Conservation (phyloP, 2,888 invertebrate genomes). For the Anoncus sp. region DNA sequence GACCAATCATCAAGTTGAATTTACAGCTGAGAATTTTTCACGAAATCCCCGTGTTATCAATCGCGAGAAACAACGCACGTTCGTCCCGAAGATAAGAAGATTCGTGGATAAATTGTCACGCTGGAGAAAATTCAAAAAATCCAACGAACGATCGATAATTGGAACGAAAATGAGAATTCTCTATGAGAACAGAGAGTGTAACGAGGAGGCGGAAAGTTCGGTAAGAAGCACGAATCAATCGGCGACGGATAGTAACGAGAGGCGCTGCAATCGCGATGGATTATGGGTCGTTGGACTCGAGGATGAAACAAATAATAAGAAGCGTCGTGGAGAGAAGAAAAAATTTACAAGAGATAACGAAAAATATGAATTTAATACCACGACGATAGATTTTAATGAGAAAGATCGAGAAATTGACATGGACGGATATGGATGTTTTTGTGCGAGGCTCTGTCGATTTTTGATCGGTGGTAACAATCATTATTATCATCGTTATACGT, state of each 20-base stretch:
- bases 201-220: constrained; percentile 48
- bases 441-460: constrained; percentile 70
- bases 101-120: constrained; percentile 67
- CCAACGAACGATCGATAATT: neutral
- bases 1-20: constrained; percentile 60
- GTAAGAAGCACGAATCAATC: constrained; percentile 19
- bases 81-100: constrained; percentile 63
- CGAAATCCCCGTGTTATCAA: neutral
- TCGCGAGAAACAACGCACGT: constrained; percentile 6
- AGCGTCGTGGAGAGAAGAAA: neutral
- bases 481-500: constrained; percentile 34
- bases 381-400: neutral
- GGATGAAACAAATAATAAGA: constrained; percentile 10
- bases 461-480: constrained; percentile 52
- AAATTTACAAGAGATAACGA: neutral
- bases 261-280: constrained; percentile 65
- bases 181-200: constrained; percentile 71
- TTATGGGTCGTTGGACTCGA: constrained; percentile 59
- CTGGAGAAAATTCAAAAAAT: constrained; percentile 43
- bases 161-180: constrained; percentile 62
- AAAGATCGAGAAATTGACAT: constrained; percentile 43
- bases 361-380: neutral
- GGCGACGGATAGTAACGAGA: neutral
- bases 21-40: constrained; percentile 61
- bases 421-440: constrained; percentile 69